Base-by-base conservation (phyloP, 2,888 invertebrate species). In the Pocota personata region DNA sequence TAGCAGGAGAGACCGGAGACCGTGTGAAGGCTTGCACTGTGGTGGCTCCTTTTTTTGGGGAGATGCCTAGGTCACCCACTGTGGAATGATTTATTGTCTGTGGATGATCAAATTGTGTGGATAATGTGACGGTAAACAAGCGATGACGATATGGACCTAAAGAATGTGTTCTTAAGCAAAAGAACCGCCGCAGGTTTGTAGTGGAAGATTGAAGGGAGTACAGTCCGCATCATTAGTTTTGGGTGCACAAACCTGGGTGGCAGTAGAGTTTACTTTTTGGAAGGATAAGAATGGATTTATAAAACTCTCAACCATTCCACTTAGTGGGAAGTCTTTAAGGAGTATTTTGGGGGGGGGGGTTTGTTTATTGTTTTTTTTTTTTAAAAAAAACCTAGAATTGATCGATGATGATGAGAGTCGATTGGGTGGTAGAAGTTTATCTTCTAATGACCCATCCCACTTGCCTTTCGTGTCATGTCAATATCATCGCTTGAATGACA, bases 41-140 rank as follows among this genome's bases (percentile, higher is more conserved):
- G 48, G 60, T 60, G 46, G 37, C 5, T 0, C 14, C 14, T 32
- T 8, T 30, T 50, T 7, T 27, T n/a, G 40, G n/a, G 14, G 40
- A 40, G 14, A 40, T 66, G 46, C 50, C 46, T 46, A 48, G 86
- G 82, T 86, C 80, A 77, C 76, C 82, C 86, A 52, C 76, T 67
- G 76, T 19, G 66, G 57, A 86, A 86, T 86, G 86, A 86, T 86
- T 86, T 86, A 86, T 86, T 86, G 62, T 82, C 66, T 60, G 57
- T 50, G 67, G 76, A 86, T 82, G 82, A 86, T 86, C 86, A 86
- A 82, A 86, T 86, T 86, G 86, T 86, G 86, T 72, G 86, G 76
- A 82, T 86, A 86, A 86, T 86, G 82, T 82, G 86, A 86, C 82
- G 86, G 86, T 82, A 86, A 86, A 86, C 82, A 86, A 86, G 82